Percentiles rank a stretch among this genome's conserved stretches.
Conservation (phyloP, 2,797 vertebrate genomes). For the Schizothorax lantsangensis region DNA sequence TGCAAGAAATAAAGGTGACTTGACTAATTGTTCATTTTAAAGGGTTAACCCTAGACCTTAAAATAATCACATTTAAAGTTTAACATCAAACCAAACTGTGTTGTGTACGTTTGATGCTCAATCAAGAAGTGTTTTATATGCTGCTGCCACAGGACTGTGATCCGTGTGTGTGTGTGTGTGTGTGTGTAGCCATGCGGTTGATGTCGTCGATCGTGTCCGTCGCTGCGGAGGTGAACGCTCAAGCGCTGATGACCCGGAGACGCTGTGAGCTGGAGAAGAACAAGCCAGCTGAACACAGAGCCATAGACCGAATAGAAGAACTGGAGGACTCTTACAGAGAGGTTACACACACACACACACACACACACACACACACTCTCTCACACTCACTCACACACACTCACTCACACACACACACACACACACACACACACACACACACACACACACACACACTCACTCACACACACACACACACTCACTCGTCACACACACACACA, state of each 20-base stretch:
- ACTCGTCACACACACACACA: too few species aligned
- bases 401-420: too few species aligned
- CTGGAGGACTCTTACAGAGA: conserved; percentile 77
- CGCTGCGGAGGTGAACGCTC: conserved; percentile 75
- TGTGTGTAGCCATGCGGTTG: conserved; percentile 84
- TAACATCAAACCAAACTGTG: too few species aligned
- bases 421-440: too few species aligned
- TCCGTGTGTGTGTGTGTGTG: conserved; percentile 13
- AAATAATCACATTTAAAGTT: too few species aligned
- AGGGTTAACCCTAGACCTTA: too few species aligned
- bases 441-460: too few species aligned
- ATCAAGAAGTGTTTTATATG: not conserved
- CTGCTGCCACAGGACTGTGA: not conserved
- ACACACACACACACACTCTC: not conserved
- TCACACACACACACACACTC: too few species aligned
- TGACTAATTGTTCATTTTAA: not conserved
- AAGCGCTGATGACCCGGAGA: conserved; percentile 81
- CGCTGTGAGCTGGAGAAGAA: conserved; percentile 79
- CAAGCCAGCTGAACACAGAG: conserved; percentile 73
- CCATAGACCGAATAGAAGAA: conserved; percentile 78
- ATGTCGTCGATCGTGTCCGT: conserved; percentile 86
- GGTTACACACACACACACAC: conserved; percentile 66
- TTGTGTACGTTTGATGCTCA: not conserved
- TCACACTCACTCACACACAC: too few species aligned
- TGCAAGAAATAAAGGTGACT: not conserved